Conservation (phyloP, 1,140 invertebrate species). For the Drosophila sp. region DNA sequence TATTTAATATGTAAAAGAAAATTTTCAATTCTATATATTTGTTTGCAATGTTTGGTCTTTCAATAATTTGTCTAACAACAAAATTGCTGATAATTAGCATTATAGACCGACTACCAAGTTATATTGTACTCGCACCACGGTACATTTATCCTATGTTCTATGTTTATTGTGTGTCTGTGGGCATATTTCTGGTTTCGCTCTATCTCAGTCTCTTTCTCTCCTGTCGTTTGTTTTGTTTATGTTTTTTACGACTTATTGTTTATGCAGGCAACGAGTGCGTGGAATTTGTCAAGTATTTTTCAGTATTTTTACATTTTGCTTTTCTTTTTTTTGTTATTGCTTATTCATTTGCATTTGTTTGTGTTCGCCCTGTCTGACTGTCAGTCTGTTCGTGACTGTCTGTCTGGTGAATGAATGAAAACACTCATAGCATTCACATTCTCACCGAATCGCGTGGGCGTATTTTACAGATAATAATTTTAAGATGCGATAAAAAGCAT, state of each 20-base stretch:
- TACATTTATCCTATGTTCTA: constrained; percentile 27
- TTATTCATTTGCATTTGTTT: constrained; percentile 65
- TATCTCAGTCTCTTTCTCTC: constrained; percentile 22
- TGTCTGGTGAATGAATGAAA: constrained; percentile 47
- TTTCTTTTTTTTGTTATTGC: constrained; percentile 55
- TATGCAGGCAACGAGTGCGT: constrained; percentile 57
- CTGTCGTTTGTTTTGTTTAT: constrained; percentile 47
- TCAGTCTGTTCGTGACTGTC: constrained; percentile 29
- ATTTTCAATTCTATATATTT: too few species aligned
- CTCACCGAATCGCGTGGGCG: constrained; percentile 64
- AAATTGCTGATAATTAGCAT: too few species aligned
- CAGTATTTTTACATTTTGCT: constrained; percentile 50
- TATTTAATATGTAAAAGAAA: too few species aligned
- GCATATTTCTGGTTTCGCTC: constrained; percentile 28
- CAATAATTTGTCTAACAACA: too few species aligned
- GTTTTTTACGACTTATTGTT: constrained; percentile 75
- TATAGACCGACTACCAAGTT: too few species aligned
- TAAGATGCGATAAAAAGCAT: constrained; percentile 66
- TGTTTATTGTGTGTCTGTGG: constrained; percentile 16
- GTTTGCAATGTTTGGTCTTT: too few species aligned
- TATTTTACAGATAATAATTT: constrained; percentile 77
- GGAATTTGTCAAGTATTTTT: constrained; percentile 59
- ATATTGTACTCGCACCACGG: constrained; percentile 14
- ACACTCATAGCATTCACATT: constrained; percentile 43
- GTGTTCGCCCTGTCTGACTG: constrained; percentile 29